Percentiles rank a stretch among this genome's conserved stretches.
Evolutionary conservation across 2,113 vertebrate species (phyloP).

Genomic region (Calyptomena viridis): DNA sequence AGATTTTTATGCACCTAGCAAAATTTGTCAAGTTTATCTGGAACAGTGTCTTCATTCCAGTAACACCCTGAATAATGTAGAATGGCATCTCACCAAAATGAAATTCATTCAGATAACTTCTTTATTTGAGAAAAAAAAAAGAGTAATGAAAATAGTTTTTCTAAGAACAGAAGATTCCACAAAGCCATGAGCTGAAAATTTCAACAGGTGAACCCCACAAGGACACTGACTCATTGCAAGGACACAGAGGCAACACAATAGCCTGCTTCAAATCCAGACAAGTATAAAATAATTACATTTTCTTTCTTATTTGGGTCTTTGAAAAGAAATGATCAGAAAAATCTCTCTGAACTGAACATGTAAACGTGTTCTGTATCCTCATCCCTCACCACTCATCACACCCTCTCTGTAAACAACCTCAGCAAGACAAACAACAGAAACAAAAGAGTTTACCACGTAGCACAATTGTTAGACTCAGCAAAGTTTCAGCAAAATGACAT

Average conservation of each 20-base stretch:
- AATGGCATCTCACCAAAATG: not conserved
- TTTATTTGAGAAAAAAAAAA: not conserved
- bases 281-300: not conserved
- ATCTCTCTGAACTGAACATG: not conserved
- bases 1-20: not conserved
- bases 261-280: not conserved
- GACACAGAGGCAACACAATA: not conserved
- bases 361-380: not conserved
- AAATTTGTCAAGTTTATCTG: not conserved
- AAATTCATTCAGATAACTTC: not conserved
- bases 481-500: conserved; percentile 3
- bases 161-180: not conserved
- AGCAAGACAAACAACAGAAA: conserved; percentile 3
- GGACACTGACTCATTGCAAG: not conserved
- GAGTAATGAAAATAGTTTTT: not conserved
- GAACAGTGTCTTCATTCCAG: not conserved
- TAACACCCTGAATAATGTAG: not conserved
- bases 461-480: not conserved
- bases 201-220: not conserved
- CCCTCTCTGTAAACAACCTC: conserved; percentile 31
- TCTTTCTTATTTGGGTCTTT: not conserved
- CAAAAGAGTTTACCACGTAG: not conserved
- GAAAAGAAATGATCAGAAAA: not conserved
- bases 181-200: not conserved
- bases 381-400: conserved; percentile 31